These are phyloP conservation scores for Sympetrum striolatum DNA, from an alignment of 2,888 invertebrate species.

Conservation along the genomic window DNA sequence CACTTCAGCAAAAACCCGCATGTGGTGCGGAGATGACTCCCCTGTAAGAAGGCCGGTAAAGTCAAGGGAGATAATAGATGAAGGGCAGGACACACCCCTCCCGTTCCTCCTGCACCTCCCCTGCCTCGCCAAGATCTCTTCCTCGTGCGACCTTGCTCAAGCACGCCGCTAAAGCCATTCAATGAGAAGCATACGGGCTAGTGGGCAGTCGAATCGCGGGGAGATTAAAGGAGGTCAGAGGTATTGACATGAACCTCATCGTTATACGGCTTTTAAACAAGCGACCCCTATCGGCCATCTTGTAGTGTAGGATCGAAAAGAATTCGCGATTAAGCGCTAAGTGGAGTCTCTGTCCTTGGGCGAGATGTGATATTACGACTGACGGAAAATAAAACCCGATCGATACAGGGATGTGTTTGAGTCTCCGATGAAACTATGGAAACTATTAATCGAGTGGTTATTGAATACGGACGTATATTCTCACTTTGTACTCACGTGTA, in stretches of 20 bases:
- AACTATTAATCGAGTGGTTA: too few species aligned
- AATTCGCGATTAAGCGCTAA: not conserved
- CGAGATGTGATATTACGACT: not conserved
- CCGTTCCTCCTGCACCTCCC: not conserved
- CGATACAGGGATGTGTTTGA: too few species aligned
- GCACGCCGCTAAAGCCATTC: not conserved
- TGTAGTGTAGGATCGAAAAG: not conserved
- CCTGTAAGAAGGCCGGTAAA: not conserved
- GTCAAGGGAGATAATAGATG: not conserved
- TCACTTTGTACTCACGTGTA: too few species aligned
- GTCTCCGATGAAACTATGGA: too few species aligned
- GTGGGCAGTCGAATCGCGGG: not conserved
- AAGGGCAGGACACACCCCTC: not conserved
- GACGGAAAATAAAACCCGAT: too few species aligned
- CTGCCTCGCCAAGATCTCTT: not conserved
- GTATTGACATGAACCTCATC: not conserved
- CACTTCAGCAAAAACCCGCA: not conserved
- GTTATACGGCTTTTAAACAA: not conserved
- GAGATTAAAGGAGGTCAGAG: not conserved
- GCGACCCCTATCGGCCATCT: not conserved
- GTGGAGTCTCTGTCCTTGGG: not conserved
- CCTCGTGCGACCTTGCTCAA: slow-evolving; percentile 16
- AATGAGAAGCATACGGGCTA: not conserved
- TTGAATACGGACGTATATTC: too few species aligned
- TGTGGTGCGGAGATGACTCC: not conserved